A percentile compares a stretch with the other conserved stretches of the same genome.
Evolutionary conservation across 2,797 vertebrate species (phyloP).

Genomic region (Centroberyx gerrardi): DNA sequence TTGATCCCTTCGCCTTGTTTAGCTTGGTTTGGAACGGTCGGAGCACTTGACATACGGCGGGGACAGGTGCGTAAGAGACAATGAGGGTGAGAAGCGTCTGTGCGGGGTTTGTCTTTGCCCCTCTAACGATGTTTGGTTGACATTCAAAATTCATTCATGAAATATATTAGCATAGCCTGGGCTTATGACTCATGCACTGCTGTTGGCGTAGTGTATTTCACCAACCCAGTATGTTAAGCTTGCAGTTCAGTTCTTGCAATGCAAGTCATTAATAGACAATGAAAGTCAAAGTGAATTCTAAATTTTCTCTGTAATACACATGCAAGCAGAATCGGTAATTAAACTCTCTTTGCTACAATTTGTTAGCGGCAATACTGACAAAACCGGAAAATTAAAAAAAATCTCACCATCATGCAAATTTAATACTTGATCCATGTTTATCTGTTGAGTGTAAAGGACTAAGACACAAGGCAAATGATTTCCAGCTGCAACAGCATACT

Average conservation of each 20-base stretch:
- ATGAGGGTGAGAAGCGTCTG: conserved; percentile 67
- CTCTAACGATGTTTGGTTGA: conserved; percentile 60
- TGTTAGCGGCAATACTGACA: conserved; percentile 65
- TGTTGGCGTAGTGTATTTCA: conserved; percentile 40
- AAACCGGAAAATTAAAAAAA: conserved; percentile 48
- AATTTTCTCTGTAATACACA: conserved; percentile 28
- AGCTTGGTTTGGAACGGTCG: conserved; percentile 50
- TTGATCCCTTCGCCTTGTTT: conserved; percentile 70
- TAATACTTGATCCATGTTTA: conserved; percentile 74
- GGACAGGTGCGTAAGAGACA: conserved; percentile 71
- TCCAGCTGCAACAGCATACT: conserved; percentile 73
- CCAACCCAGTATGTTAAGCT: conserved; percentile 35
- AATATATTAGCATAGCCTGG: conserved; percentile 47
- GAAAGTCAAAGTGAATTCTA: conserved; percentile 43
- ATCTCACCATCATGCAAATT: conserved; percentile 65
- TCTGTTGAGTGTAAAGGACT: conserved; percentile 69
- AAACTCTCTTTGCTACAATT: conserved; percentile 62
- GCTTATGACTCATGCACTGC: conserved; percentile 32
- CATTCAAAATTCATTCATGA: conserved; percentile 64
- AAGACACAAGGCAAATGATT: conserved; percentile 75
- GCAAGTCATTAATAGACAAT: conserved; percentile 30
- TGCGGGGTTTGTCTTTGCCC: conserved; percentile 45
- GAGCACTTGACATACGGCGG: conserved; percentile 72
- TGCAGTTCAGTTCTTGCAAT: conserved; percentile 30
- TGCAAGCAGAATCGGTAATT: conserved; percentile 60